Conservation (phyloP, 2,113 vertebrate genomes). For the Promerops cafer region DNA sequence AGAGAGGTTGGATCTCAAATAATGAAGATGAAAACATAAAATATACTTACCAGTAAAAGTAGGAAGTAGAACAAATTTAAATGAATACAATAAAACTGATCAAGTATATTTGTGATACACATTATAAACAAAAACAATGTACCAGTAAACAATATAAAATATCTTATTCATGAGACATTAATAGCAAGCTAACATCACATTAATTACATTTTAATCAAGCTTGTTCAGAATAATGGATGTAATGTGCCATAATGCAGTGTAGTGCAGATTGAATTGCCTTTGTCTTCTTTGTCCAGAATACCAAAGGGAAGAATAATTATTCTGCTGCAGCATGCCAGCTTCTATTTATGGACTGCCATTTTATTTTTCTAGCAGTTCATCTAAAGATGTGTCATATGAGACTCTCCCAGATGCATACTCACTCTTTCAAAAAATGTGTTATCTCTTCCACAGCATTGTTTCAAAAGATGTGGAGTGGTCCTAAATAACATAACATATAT, state of each 20-base stretch:
- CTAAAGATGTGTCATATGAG: not conserved
- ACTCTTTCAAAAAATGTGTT: not conserved
- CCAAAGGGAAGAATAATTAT: not conserved
- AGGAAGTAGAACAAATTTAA: not conserved
- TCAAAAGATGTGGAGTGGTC: not conserved
- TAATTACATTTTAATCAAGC: not conserved
- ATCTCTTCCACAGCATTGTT: not conserved
- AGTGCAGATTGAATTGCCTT: not conserved
- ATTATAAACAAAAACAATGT: not conserved
- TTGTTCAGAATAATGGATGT: not conserved
- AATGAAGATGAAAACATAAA: not conserved
- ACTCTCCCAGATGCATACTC: not conserved
- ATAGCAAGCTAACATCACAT: not conserved
- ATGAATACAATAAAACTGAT: not conserved
- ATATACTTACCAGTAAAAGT: not conserved
- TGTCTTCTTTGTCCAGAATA: constrained; percentile 12
- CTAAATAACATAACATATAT: not conserved
- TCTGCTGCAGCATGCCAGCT: not conserved
- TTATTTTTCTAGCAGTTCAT: not conserved
- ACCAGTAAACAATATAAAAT: not conserved
- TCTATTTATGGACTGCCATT: not conserved
- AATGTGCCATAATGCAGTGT: not conserved
- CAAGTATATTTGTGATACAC: not conserved
- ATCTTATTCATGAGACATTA: not conserved
- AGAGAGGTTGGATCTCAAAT: not conserved